Evolutionary conservation across 2,113 vertebrate genomes (phyloP).

Genomic region (Baryphthengus martii): DNA sequence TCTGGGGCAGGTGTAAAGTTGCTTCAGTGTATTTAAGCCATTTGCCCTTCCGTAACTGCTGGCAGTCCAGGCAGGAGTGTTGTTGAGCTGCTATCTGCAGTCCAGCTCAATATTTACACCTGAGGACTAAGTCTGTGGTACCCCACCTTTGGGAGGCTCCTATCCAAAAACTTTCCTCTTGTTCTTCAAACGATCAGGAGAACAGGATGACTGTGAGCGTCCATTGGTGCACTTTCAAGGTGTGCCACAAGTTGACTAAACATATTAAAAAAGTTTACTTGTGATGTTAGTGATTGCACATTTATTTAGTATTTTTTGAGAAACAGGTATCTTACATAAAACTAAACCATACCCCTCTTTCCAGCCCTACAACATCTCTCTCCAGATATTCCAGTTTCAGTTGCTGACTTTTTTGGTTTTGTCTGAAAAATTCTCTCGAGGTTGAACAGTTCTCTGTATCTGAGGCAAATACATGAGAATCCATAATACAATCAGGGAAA

Average conservation of each 20-base stretch:
- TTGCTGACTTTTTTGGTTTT: neutral
- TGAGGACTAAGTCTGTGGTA: neutral
- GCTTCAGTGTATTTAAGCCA: neutral
- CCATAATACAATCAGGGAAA: neutral
- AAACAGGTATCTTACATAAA: rapidly evolving
- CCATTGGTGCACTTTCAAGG: rapidly evolving
- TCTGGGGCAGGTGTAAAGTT: neutral
- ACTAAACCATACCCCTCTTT: neutral
- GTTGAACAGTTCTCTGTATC: neutral
- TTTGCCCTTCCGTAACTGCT: neutral
- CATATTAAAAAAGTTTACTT: neutral
- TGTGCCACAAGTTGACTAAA: neutral
- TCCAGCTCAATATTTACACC: neutral
- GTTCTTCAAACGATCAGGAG: neutral
- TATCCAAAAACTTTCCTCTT: neutral
- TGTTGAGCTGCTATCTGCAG: neutral
- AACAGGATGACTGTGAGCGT: neutral
- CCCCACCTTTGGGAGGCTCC: neutral
- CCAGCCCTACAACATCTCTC: neutral
- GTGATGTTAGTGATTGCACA: neutral
- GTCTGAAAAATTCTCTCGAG: neutral
- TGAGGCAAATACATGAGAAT: neutral
- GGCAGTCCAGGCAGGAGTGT: neutral
- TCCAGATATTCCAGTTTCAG: neutral
- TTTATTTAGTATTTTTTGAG: neutral